Evolutionary conservation across 2,888 invertebrate species (phyloP), one percentile per base, ranked within the genome.

Genomic region (Melanostoma mellinum): DNA sequence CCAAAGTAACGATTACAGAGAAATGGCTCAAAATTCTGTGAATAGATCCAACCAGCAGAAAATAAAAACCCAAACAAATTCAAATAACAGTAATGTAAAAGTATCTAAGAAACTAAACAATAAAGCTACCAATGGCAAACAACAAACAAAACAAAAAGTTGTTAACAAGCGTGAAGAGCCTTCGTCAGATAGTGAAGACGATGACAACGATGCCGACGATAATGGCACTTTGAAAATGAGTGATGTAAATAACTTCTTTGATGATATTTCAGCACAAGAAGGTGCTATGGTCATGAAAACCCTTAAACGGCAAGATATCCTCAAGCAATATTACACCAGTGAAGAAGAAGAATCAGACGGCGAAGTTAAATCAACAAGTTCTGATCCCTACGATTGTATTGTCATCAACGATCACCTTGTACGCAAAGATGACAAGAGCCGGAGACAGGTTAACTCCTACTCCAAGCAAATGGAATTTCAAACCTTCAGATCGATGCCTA

Each of bases 341-440:
- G 93, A 92, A 85, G 93, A 94, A 84, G 94, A 94, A 88, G 94
- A 94, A 6, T 94, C 94, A 60, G 90, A 90, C 85, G 86, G 87
- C 6, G 90, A 90, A 61, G 85, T 90, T 6, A 90, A 90, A 89
- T 95, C 95, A 61, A 94, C 94, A 58, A 95, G 94, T 88, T 95
- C 95, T 58, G 95, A 95, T 92, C 95, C 94, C 36, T 95, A 95
- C 87, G 95, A 95, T 88, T 96, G 96, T 89, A 96, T 97, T 86
- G 95, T 97, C 65, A 96, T 97, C 35, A 96, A 96, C 87, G 96
- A 97, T 91, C 96, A 95, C 87, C 87, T 91, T 53, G 91, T 91
- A 75, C 89, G 89, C 65, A 89, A 89, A 89, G 92, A 93, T 82
- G 92, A 93, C 32, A 93, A 93, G 81, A 86, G 88, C 65, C 86